A percentile compares a stretch with the other conserved stretches of the same genome.
Conservation (phyloP, 2,888 invertebrate species). For the Gymnoscelis rufifasciata region DNA sequence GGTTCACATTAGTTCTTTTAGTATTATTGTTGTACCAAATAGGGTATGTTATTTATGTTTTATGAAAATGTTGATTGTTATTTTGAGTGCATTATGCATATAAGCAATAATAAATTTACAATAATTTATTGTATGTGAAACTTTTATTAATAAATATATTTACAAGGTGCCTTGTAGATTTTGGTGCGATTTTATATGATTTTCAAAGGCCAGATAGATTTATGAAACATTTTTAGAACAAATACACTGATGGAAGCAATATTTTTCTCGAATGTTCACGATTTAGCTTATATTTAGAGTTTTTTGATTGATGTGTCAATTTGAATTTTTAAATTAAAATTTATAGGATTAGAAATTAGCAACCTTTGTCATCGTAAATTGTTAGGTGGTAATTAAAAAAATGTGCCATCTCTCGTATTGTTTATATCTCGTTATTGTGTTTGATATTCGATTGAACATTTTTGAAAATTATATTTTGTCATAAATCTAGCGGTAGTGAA, state of each 20-base stretch:
- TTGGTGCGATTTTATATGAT: slow-evolving; percentile 39
- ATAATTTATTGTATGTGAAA: slow-evolving; percentile 12
- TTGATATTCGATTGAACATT: no score
- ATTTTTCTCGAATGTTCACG: background rate
- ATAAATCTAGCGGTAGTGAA: background rate
- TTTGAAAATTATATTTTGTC: background rate
- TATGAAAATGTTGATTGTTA: slow-evolving; percentile 15
- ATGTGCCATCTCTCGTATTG: no score
- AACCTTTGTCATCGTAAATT: no score
- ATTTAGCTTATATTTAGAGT: background rate
- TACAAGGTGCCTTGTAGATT: slow-evolving; percentile 43
- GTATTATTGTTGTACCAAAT: slow-evolving; percentile 36
- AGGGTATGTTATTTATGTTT: slow-evolving; percentile 16
- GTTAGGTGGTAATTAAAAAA: no score
- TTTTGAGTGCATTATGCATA: slow-evolving; percentile 16
- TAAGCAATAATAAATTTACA: slow-evolving; percentile 26
- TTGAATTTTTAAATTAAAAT: no score
- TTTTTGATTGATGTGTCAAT: no score
- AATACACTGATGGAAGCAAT: background rate
- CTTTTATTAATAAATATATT: slow-evolving; percentile 14
- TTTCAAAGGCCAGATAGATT: slow-evolving; percentile 7
- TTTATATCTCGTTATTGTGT: no score
- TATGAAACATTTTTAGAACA: background rate
- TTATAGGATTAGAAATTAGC: no score
- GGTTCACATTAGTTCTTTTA: slow-evolving; percentile 44